Percentiles rank a stretch among this genome's conserved stretches.
Evolutionary conservation across 2,113 vertebrate species (phyloP).

Genomic region (Pelecanoides urinatrix): DNA sequence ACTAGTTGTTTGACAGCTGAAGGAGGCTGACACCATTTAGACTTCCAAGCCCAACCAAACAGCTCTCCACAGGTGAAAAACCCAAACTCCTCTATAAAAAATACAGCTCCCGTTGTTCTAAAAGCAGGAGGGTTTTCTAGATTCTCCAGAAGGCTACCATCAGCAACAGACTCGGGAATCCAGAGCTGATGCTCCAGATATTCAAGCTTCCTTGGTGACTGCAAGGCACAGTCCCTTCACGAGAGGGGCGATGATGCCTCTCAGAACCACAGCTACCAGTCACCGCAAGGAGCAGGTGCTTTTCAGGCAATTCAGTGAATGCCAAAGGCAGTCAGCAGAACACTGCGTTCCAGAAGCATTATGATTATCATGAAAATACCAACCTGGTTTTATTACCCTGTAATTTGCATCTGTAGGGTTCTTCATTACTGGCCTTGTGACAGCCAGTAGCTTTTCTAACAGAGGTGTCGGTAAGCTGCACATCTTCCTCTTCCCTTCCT

Average conservation of each 20-base stretch:
- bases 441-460: neutral
- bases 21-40: neutral
- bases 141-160: neutral
- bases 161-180: neutral
- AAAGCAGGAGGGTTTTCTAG: neutral
- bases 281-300: neutral
- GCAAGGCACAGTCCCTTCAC: neutral
- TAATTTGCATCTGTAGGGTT: neutral
- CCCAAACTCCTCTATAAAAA: neutral
- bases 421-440: neutral
- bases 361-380: neutral
- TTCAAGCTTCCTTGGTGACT: neutral
- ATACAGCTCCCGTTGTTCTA: neutral
- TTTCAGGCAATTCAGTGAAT: neutral
- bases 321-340: neutral
- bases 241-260: accelerated
- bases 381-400: neutral
- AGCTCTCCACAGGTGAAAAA: neutral
- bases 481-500: neutral
- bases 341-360: neutral
- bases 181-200: neutral
- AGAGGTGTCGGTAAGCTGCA: neutral
- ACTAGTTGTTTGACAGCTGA: neutral
- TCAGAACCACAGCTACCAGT: neutral
- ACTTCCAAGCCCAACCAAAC: neutral